These are phyloP conservation scores for Caenorhabditis sp. DNA, from an alignment of 2,888 invertebrate genomes.

Conservation along the genomic window DNA sequence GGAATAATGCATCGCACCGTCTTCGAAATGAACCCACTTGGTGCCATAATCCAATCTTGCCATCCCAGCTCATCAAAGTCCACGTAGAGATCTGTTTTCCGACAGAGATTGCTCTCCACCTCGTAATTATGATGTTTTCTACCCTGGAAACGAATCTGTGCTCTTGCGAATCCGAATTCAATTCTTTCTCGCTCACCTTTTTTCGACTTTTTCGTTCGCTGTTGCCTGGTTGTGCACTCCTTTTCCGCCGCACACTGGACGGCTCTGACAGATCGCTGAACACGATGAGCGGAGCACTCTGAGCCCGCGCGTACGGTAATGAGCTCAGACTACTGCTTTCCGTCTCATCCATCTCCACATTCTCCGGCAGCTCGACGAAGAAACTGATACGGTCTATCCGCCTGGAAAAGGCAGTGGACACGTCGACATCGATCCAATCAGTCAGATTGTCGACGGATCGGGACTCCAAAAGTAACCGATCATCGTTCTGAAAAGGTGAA, in stretches of 20 bases:
- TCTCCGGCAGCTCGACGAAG: constrained; percentile 42
- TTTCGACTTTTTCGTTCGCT: constrained; percentile 61
- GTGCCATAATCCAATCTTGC: constrained; percentile 88
- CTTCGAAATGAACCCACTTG: constrained; percentile 73
- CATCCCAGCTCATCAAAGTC: constrained; percentile 97
- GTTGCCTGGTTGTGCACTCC: constrained; percentile 55
- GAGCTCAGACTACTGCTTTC: constrained; percentile 45
- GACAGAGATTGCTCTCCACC: constrained; percentile 82
- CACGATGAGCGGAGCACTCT: constrained; percentile 61
- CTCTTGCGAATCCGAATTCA: background rate
- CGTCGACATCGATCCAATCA: constrained; percentile 66
- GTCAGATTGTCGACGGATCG: constrained; percentile 44
- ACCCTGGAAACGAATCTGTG: constrained; percentile 39
- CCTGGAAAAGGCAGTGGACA: constrained; percentile 51
- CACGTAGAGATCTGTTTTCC: constrained; percentile 91
- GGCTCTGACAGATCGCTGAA: constrained; percentile 62
- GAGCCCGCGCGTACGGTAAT: constrained; percentile 47
- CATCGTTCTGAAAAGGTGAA: constrained; percentile 17
- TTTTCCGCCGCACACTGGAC: constrained; percentile 58
- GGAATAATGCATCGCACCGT: constrained; percentile 85
- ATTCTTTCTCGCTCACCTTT: constrained; percentile 23
- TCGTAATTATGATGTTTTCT: constrained; percentile 54
- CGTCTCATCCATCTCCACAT: constrained; percentile 45
- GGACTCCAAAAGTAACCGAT: constrained; percentile 40
- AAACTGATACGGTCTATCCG: constrained; percentile 17